These are phyloP conservation scores for Myodes glareolus DNA, from an alignment of 2,113 vertebrate species.

Conservation along the genomic window DNA sequence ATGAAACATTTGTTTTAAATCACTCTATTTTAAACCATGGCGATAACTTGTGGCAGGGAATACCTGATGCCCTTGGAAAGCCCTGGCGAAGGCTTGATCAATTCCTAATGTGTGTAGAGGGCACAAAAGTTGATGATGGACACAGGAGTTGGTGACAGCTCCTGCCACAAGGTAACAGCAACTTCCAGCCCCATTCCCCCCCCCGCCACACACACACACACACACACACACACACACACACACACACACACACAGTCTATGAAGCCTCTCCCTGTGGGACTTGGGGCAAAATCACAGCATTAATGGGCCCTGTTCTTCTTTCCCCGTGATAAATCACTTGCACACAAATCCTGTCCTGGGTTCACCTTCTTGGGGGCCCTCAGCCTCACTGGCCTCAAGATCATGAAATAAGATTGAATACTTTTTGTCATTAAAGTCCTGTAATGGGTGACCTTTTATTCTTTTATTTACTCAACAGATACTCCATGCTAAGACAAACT, in stretches of 20 bases:
- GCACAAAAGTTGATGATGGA: background rate
- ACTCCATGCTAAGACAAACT: background rate
- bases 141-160: background rate
- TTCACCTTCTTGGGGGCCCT: background rate
- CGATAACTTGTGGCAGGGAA: background rate
- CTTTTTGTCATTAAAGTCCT: background rate
- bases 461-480: background rate
- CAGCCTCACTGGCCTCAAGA: background rate
- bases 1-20: background rate
- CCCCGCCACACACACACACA: too few relatives aligned
- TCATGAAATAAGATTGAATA: background rate
- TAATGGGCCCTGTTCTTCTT: background rate
- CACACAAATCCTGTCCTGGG: background rate
- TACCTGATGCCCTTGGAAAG: background rate
- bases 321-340: background rate
- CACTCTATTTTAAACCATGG: background rate
- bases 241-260: background rate
- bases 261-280: background rate
- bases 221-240: too few relatives aligned
- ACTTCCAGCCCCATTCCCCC: background rate
- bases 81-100: background rate
- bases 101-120: background rate
- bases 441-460: background rate
- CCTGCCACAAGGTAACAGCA: background rate
- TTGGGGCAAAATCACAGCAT: background rate